phyloP scores from a whole-genome alignment of 2,113 vertebrate species.

The Zeus faber region DNA sequence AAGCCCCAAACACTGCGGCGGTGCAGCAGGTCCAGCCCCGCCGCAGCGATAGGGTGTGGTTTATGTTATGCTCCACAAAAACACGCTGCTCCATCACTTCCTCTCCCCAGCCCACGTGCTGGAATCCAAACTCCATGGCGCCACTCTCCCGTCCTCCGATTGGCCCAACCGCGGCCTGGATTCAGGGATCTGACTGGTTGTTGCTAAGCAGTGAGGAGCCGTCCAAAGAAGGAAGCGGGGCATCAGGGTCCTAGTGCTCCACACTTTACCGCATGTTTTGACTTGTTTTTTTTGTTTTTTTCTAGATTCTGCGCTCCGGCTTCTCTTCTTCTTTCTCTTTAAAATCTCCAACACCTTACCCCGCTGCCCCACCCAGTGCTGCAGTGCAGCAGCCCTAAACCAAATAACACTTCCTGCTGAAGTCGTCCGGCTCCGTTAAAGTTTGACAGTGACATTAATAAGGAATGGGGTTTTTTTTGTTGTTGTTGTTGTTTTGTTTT shows the following conservation, averaged over 20 bases:
- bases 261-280: not conserved
- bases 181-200: constrained; percentile 72
- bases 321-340: too few species aligned
- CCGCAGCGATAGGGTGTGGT: too few species aligned
- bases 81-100: constrained; percentile 9
- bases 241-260: constrained; percentile 65
- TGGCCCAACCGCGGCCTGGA: constrained; percentile 52
- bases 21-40: constrained; percentile 30
- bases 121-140: constrained; percentile 77
- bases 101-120: constrained; percentile 52
- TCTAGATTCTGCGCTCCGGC: constrained; percentile 4
- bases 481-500: too few species aligned
- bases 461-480: constrained; percentile 22
- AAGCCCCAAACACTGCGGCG: too few species aligned
- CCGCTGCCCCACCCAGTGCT: constrained; percentile 61
- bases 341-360: constrained; percentile 28
- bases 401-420: too few species aligned
- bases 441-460: constrained; percentile 55
- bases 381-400: constrained; percentile 75
- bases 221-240: constrained; percentile 61
- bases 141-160: constrained; percentile 58
- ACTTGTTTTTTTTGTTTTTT: constrained; percentile 25
- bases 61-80: constrained; percentile 6
- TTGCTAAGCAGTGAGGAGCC: constrained; percentile 82
- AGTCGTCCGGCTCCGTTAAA: constrained; percentile 52